phyloP scores from a whole-genome alignment of 2,113 vertebrate genomes.

The Corapipo altera region DNA sequence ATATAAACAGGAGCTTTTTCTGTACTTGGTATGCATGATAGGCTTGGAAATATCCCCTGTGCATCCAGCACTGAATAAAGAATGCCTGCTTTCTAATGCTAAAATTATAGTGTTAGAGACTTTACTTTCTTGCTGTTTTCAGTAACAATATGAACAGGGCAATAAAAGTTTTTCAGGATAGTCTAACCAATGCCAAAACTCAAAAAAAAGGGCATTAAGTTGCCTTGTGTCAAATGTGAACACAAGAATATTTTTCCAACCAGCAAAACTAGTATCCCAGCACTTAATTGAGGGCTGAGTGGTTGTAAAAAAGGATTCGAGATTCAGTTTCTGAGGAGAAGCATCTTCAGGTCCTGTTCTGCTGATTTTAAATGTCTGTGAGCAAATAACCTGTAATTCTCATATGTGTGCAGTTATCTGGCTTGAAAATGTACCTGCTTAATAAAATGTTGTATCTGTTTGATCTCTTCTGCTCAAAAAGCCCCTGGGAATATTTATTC shows the following conservation, averaged over 20 bases:
- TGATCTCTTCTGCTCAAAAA: background rate
- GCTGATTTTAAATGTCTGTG: background rate
- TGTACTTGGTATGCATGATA: background rate
- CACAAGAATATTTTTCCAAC: background rate
- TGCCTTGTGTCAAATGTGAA: background rate
- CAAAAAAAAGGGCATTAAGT: background rate
- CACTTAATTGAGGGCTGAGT: fast-evolving
- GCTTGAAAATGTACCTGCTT: background rate
- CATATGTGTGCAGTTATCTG: background rate
- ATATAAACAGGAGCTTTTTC: background rate
- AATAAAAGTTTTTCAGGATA: background rate
- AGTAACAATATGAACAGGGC: background rate
- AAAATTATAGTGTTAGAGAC: background rate
- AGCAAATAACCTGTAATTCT: background rate
- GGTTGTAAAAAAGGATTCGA: background rate
- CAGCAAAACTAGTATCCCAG: background rate
- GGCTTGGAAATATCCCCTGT: background rate
- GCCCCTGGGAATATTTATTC: background rate
- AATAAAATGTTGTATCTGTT: background rate
- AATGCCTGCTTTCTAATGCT: background rate
- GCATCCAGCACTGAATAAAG: background rate
- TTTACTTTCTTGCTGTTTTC: background rate
- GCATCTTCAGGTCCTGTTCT: background rate
- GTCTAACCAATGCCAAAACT: background rate
- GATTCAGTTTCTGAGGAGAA: background rate